A percentile compares a stretch with the other conserved stretches of the same genome.
These are phyloP conservation scores for Noctua fimbriata DNA, from an alignment of 2,888 invertebrate species.

Conservation along the genomic window DNA sequence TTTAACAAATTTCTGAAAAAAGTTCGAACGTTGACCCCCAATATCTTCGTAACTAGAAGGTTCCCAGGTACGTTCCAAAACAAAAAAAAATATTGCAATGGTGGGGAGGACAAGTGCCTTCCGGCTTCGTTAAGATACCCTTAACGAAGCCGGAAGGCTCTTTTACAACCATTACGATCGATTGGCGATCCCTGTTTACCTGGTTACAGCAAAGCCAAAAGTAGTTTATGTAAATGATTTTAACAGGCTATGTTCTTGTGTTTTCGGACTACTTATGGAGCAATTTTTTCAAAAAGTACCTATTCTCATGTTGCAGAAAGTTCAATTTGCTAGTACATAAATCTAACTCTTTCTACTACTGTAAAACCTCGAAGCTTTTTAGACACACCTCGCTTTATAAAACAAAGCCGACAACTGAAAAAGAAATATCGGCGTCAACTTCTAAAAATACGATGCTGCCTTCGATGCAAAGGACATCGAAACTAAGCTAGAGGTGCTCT, in stretches of 20 bases:
- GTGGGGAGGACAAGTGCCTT: no score
- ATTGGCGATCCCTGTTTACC: no score
- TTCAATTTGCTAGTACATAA: neutral
- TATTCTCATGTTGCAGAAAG: neutral
- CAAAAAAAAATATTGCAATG: no score
- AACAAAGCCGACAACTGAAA: conserved; percentile 9
- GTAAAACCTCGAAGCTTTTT: neutral
- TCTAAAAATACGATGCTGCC: conserved; percentile 44
- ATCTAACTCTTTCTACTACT: neutral
- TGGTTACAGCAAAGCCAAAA: no score
- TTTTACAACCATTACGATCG: no score
- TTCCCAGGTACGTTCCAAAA: no score
- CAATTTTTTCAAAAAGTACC: neutral
- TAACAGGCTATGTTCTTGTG: neutral
- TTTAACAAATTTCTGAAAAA: no score
- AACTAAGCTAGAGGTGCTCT: neutral
- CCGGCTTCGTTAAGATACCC: no score
- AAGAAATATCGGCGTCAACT: conserved; percentile 35
- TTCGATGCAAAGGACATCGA: conserved; percentile 39
- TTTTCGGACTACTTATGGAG: neutral
- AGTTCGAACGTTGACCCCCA: no score
- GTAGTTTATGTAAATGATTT: no score
- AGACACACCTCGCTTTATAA: neutral
- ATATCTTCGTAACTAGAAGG: no score
- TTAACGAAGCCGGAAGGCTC: no score